Evolutionary conservation across 2,113 vertebrate species (phyloP).

Genomic region (Marmota flaviventris): DNA sequence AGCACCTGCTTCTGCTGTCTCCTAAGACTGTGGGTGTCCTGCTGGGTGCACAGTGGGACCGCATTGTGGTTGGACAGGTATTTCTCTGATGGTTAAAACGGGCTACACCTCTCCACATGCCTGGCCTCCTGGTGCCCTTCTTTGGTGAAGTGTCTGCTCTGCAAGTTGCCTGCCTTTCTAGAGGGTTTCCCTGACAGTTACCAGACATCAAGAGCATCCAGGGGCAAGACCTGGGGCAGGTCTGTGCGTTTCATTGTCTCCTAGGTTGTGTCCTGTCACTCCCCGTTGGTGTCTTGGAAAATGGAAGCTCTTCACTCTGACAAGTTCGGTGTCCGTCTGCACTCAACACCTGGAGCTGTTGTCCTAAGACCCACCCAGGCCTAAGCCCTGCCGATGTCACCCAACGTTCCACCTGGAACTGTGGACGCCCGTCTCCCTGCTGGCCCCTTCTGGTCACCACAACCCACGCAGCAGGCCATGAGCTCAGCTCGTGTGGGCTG

Average conservation of each 20-base stretch:
- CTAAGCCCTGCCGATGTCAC: background rate
- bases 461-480: too few relatives aligned
- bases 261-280: background rate
- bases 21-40: background rate
- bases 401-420: background rate
- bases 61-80: too few relatives aligned
- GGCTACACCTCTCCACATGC: background rate
- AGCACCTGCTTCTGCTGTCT: background rate
- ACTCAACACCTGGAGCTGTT: background rate
- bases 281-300: background rate
- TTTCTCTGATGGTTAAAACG: background rate
- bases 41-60: background rate
- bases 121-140: background rate
- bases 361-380: background rate
- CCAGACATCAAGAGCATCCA: background rate
- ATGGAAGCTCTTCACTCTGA: background rate
- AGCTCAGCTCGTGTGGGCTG: background rate
- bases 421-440: background rate
- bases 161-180: background rate
- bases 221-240: background rate
- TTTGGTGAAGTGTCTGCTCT: too few relatives aligned
- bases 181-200: background rate
- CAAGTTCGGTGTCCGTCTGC: background rate
- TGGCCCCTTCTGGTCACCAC: background rate
- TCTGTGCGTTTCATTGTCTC: background rate